A percentile compares a stretch with the other conserved stretches of the same genome.
Evolutionary conservation across 2,888 invertebrate species (phyloP).

Genomic region (Eupithecia subumbrata): DNA sequence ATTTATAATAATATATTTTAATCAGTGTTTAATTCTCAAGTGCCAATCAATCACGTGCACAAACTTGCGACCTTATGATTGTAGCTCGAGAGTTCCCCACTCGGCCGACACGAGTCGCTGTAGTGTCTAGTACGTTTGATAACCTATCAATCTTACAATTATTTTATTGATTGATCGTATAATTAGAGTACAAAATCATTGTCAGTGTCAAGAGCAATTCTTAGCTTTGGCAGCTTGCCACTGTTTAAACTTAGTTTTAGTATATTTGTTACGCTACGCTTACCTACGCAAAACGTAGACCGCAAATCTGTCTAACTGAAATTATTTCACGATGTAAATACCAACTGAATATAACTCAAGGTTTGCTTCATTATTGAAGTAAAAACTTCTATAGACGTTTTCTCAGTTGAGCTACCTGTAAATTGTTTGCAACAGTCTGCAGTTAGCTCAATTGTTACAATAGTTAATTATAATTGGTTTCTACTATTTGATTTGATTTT

Average conservation of each 20-base stretch:
- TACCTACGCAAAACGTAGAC: not conserved
- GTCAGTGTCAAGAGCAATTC: conserved; percentile 1
- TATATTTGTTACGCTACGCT: not conserved
- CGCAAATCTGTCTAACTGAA: not conserved
- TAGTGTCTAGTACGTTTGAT: not conserved
- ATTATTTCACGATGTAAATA: not conserved
- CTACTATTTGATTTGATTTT: too few species aligned
- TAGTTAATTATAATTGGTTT: too few species aligned
- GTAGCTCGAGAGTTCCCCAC: not conserved
- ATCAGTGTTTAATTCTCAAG: not conserved
- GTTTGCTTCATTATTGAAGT: too few species aligned
- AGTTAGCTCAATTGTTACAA: too few species aligned
- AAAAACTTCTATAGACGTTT: too few species aligned
- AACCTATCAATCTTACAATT: not conserved
- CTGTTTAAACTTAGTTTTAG: not conserved
- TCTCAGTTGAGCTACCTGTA: too few species aligned
- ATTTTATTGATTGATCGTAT: not conserved
- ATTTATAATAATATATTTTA: too few species aligned
- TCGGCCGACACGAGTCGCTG: not conserved
- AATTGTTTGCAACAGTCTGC: too few species aligned
- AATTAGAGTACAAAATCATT: not conserved
- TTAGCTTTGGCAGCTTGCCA: not conserved
- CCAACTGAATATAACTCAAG: not conserved
- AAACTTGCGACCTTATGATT: not conserved
- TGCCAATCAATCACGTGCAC: not conserved